Evolutionary conservation across 2,888 invertebrate species (phyloP).

Genomic region (Drosophila subsilvestris): DNA sequence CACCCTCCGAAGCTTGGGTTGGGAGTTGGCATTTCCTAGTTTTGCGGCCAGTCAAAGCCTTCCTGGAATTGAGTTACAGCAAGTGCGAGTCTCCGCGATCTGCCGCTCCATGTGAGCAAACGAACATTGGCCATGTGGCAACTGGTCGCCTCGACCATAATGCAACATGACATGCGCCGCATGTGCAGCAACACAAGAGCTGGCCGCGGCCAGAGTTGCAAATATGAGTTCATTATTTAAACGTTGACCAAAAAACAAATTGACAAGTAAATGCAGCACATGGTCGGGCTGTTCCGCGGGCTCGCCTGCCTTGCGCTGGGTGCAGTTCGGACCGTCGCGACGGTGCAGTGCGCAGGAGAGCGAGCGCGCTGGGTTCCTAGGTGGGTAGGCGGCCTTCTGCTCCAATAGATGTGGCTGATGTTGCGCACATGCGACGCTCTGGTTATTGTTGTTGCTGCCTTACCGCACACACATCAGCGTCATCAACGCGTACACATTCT

Average conservation of each 20-base stretch:
- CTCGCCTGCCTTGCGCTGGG: conserved; percentile 22
- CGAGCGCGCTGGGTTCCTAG: conserved; percentile 59
- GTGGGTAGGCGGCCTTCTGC: conserved; percentile 72
- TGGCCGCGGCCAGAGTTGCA: conserved; percentile 67
- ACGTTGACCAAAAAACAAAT: conserved; percentile 81
- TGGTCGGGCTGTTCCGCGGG: conserved; percentile 48
- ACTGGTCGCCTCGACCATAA: conserved; percentile 63
- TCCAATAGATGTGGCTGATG: conserved; percentile 74
- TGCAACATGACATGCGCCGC: conserved; percentile 81
- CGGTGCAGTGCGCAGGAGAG: too few relatives aligned
- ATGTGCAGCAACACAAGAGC: conserved; percentile 67
- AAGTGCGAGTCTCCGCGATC: conserved; percentile 58
- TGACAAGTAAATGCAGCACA: conserved; percentile 79
- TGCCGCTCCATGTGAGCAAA: conserved; percentile 35
- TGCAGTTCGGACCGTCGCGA: conserved; percentile 10
- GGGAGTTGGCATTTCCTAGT: conserved; percentile 74
- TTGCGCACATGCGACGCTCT: conserved; percentile 62
- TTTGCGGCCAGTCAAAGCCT: conserved; percentile 78
- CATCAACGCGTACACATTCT: conserved; percentile 74
- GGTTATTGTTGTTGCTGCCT: conserved; percentile 42
- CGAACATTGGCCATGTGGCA: conserved; percentile 42
- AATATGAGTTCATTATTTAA: conserved; percentile 82
- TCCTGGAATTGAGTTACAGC: conserved; percentile 78
- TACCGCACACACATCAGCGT: conserved; percentile 58
- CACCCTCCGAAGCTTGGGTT: conserved; percentile 31